These are phyloP conservation scores for Oligia strigilis DNA, from an alignment of 2,888 invertebrate species.

Conservation along the genomic window DNA sequence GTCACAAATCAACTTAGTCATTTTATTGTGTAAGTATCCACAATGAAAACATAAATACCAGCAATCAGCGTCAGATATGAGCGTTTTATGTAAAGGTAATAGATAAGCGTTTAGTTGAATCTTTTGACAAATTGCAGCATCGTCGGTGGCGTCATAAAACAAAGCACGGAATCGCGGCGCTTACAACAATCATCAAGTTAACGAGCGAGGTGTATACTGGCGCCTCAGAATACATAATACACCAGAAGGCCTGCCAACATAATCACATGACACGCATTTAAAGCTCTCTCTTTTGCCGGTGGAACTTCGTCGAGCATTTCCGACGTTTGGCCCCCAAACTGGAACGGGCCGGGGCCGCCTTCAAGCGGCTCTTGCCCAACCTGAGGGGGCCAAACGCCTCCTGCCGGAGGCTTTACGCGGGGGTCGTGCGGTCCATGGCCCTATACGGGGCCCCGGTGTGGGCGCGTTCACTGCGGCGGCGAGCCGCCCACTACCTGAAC, in stretches of 20 bases:
- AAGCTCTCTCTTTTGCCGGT: no score
- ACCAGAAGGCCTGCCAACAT: slow-evolving; percentile 14
- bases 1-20: background rate
- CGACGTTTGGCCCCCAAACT: no score
- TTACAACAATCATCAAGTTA: slow-evolving; percentile 83
- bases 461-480: no score
- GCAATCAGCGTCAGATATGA: slow-evolving; percentile 48
- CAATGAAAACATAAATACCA: background rate
- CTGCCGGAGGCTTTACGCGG: no score
- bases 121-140: slow-evolving; percentile 82
- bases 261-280: background rate
- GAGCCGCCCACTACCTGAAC: no score
- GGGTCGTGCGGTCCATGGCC: no score
- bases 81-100: slow-evolving; percentile 76
- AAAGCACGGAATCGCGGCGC: slow-evolving; percentile 79
- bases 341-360: no score
- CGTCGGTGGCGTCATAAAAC: slow-evolving; percentile 77
- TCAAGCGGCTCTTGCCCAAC: no score
- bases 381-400: no score
- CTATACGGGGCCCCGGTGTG: no score
- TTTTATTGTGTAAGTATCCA: background rate
- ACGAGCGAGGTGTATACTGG: slow-evolving; percentile 77
- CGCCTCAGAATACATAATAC: slow-evolving; percentile 9
- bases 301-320: no score
- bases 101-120: slow-evolving; percentile 80